A percentile compares a stretch with the other conserved stretches of the same genome.
Evolutionary conservation across 2,797 vertebrate species (phyloP).

Genomic region (Kryptopterus vitreolus): DNA sequence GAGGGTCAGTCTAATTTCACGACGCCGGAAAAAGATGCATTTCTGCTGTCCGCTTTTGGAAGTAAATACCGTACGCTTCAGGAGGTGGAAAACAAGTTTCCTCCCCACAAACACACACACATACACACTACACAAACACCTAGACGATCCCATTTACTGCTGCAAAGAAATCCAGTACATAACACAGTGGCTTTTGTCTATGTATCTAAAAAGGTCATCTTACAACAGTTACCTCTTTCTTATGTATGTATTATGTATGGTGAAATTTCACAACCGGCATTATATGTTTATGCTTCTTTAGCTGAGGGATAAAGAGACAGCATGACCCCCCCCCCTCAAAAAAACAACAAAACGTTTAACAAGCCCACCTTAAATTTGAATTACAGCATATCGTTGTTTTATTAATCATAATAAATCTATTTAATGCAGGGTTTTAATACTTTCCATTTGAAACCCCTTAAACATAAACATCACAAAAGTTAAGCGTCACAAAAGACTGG

Average conservation of each 20-base stretch:
- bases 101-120: too few relatives aligned
- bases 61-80: conserved; percentile 65
- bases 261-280: not conserved
- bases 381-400: too few relatives aligned
- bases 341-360: too few relatives aligned
- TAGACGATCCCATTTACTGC: conserved; percentile 61
- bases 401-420: too few relatives aligned
- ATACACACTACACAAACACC: conserved; percentile 52
- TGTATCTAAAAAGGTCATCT: not conserved
- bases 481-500: too few relatives aligned
- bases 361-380: too few relatives aligned
- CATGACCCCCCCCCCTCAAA: too few relatives aligned
- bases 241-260: not conserved
- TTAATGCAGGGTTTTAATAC: too few relatives aligned
- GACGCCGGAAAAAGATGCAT: conserved; percentile 55
- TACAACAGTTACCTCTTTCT: not conserved
- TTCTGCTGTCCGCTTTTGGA: conserved; percentile 55
- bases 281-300: not conserved
- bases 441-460: too few relatives aligned
- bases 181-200: too few relatives aligned
- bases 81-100: conserved; percentile 65
- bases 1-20: conserved; percentile 51
- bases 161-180: conserved; percentile 42
- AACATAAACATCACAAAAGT: too few relatives aligned
- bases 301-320: not conserved